phyloP scores from a whole-genome alignment of 2,888 invertebrate species.

The Phyto melanocephala region DNA sequence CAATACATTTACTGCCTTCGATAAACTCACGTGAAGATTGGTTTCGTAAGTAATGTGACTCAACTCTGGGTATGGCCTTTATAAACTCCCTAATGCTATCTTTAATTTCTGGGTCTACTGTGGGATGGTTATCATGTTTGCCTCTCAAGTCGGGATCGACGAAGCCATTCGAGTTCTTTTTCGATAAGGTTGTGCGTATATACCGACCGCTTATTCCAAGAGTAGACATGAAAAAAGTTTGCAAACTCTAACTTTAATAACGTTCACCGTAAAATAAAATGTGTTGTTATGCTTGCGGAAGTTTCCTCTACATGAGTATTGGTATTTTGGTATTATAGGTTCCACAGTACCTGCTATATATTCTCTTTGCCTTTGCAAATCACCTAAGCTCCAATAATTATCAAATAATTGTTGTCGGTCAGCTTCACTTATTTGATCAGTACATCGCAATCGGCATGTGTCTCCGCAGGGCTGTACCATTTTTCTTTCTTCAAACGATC shows the following conservation, averaged over 20 bases:
- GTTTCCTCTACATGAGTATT: slow-evolving; percentile 12
- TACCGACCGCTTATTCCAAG: neutral
- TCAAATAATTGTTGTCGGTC: neutral
- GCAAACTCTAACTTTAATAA: slow-evolving; percentile 8
- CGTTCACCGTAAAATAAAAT: slow-evolving; percentile 12
- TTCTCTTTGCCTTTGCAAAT: too few relatives aligned
- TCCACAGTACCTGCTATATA: neutral
- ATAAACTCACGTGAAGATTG: slow-evolving; percentile 64
- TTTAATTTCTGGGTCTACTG: slow-evolving; percentile 54
- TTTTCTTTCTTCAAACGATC: slow-evolving; percentile 2
- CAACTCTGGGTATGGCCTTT: slow-evolving; percentile 67
- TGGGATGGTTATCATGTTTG: slow-evolving; percentile 12
- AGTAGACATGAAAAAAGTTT: slow-evolving; percentile 16
- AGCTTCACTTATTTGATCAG: neutral
- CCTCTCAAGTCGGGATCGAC: slow-evolving; percentile 25
- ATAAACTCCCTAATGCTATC: slow-evolving; percentile 64
- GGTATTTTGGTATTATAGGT: slow-evolving; percentile 3
- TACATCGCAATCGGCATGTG: neutral
- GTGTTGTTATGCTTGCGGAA: slow-evolving; percentile 19
- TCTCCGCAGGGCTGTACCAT: slow-evolving; percentile 1
- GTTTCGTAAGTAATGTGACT: too few relatives aligned
- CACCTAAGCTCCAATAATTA: neutral
- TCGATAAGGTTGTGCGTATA: slow-evolving; percentile 14
- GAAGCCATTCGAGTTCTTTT: slow-evolving; percentile 20
- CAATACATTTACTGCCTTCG: slow-evolving; percentile 69